Evolutionary conservation across 2,113 vertebrate genomes (phyloP).

Genomic region (Varanus salvator): DNA sequence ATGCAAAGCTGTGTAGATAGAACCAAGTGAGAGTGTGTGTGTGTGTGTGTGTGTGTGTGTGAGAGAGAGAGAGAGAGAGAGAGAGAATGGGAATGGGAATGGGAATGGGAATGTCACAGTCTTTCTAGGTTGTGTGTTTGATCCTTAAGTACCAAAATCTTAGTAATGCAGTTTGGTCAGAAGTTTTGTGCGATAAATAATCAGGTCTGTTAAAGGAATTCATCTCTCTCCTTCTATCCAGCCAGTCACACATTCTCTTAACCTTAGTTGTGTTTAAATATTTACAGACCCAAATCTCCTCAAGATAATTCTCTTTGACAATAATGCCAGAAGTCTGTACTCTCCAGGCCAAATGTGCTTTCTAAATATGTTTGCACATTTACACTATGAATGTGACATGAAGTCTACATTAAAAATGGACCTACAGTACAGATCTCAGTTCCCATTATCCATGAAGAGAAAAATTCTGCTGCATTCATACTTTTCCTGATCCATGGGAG

Average conservation of each 20-base stretch:
- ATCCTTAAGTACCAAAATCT: constrained; percentile 50
- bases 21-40: constrained; percentile 4
- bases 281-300: constrained; percentile 4
- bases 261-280: not conserved
- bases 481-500: not conserved
- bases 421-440: not conserved
- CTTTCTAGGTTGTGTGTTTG: constrained; percentile 47
- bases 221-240: not conserved
- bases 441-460: too few species aligned
- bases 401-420: not conserved
- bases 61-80: not conserved
- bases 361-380: not conserved
- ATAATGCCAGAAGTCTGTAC: not conserved
- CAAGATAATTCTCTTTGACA: not conserved
- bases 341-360: not conserved
- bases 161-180: constrained; percentile 33
- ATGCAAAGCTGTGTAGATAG: constrained; percentile 35
- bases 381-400: not conserved
- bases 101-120: not conserved
- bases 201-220: not conserved
- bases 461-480: not conserved
- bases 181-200: constrained; percentile 52
- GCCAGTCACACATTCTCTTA: not conserved
- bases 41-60: not conserved
- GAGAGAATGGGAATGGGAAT: not conserved